These are phyloP conservation scores for Peromyscus eremicus DNA, from an alignment of 2,797 vertebrate species.

Conservation along the genomic window DNA sequence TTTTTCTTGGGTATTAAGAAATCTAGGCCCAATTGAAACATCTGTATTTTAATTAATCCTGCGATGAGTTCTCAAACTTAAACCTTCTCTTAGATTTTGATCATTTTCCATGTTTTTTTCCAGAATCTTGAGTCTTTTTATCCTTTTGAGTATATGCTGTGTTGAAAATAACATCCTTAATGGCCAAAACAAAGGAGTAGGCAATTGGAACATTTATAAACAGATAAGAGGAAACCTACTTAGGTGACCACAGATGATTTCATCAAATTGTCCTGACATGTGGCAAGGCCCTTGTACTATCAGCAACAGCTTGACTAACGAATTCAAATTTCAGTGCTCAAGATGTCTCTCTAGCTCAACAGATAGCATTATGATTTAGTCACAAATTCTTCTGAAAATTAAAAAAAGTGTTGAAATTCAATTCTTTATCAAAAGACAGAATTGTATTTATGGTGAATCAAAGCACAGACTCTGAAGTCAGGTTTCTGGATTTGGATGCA, in stretches of 20 bases:
- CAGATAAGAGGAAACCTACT: neutral
- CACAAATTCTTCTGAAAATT: neutral
- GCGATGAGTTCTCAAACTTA: neutral
- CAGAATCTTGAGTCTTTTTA: slow-evolving; percentile 32
- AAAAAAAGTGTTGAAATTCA: neutral
- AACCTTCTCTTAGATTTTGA: neutral
- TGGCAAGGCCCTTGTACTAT: rapidly evolving
- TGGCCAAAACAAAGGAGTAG: slow-evolving; percentile 6
- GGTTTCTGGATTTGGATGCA: neutral
- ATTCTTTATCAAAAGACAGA: slow-evolving; percentile 14
- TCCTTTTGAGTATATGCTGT: neutral
- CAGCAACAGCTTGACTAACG: neutral
- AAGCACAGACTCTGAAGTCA: neutral
- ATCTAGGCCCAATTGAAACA: neutral
- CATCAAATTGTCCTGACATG: neutral
- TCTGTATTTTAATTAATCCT: neutral
- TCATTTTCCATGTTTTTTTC: neutral
- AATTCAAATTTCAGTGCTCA: neutral
- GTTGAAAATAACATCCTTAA: neutral
- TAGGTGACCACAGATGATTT: neutral
- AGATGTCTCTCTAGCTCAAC: neutral
- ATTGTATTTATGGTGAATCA: neutral
- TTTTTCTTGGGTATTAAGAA: slow-evolving; percentile 16
- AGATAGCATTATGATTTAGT: neutral
- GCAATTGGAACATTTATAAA: neutral